Percentiles rank a stretch among this genome's conserved stretches.
Evolutionary conservation across 1,140 invertebrate species (phyloP).

Genomic region (Atopsyche davidsoni): DNA sequence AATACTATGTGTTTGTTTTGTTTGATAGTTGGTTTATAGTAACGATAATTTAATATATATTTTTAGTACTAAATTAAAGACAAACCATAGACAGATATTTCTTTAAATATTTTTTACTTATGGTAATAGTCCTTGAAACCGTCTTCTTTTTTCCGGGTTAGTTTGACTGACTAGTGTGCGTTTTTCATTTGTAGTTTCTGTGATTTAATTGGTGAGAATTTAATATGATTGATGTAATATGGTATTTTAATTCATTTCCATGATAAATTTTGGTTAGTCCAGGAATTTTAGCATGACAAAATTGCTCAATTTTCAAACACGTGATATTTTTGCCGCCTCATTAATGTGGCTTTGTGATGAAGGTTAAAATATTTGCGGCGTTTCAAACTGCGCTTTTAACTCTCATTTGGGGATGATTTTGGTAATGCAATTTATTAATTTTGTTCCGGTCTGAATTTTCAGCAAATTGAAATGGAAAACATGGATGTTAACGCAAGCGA

Average conservation of each 20-base stretch:
- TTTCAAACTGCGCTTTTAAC: slow-evolving; percentile 8
- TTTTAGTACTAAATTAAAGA: too few relatives aligned
- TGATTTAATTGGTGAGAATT: slow-evolving; percentile 16
- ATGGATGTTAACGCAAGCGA: slow-evolving; percentile 20
- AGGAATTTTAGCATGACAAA: slow-evolving; percentile 1
- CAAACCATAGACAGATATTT: too few relatives aligned
- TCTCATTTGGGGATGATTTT: slow-evolving; percentile 3
- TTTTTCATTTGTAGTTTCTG: slow-evolving; percentile 14
- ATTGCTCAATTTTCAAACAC: slow-evolving; percentile 14
- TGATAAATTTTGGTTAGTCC: background rate
- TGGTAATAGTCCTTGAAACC: too few relatives aligned
- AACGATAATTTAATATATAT: too few relatives aligned
- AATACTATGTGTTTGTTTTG: too few relatives aligned
- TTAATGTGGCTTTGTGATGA: slow-evolving; percentile 17
- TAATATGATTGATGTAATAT: background rate
- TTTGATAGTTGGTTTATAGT: too few relatives aligned
- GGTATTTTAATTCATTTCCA: background rate
- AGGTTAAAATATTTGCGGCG: slow-evolving; percentile 21
- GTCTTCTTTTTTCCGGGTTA: slow-evolving; percentile 19
- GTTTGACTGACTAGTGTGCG: slow-evolving; percentile 21
- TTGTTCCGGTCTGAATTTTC: slow-evolving; percentile 8
- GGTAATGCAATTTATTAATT: too few relatives aligned
- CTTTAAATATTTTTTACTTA: too few relatives aligned
- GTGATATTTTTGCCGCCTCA: slow-evolving; percentile 23
- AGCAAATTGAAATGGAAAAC: slow-evolving; percentile 22